Percentiles rank a stretch among this genome's conserved stretches.
Conservation (phyloP, 2,888 invertebrate genomes). For the Gari tellinella region DNA sequence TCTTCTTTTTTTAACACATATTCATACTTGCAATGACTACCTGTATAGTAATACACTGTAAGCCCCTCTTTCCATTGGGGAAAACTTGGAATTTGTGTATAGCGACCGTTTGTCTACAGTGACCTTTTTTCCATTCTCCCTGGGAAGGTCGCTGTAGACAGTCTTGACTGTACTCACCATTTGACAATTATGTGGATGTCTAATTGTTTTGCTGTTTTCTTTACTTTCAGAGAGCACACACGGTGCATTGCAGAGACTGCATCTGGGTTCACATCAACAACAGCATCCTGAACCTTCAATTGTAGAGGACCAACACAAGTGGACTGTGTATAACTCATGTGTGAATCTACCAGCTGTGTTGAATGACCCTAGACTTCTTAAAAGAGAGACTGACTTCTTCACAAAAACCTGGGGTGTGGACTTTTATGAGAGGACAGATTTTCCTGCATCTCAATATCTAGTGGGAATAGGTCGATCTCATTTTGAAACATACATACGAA, state of each 20-base stretch:
- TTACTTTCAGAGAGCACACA: slow-evolving; percentile 26
- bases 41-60: too few species aligned
- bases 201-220: too few species aligned
- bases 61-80: too few species aligned
- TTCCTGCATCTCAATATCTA: slow-evolving; percentile 91
- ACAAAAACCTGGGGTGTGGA: slow-evolving; percentile 99
- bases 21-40: too few species aligned
- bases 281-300: slow-evolving; percentile 75
- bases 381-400: slow-evolving; percentile 94
- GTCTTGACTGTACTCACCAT: too few species aligned
- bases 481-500: slow-evolving; percentile 94
- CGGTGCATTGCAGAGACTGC: slow-evolving; percentile 41
- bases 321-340: slow-evolving; percentile 95
- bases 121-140: too few species aligned
- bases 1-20: too few species aligned
- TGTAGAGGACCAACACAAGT: slow-evolving; percentile 85
- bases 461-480: slow-evolving; percentile 93
- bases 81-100: too few species aligned
- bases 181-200: too few species aligned
- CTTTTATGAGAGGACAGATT: slow-evolving; percentile 91
- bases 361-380: slow-evolving; percentile 93
- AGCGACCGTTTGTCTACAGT: too few species aligned
- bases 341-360: slow-evolving; percentile 98
- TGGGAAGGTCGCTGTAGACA: too few species aligned
- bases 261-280: slow-evolving; percentile 27